A percentile compares a stretch with the other conserved stretches of the same genome.
These are phyloP conservation scores for Rhabditoides inermis DNA, from an alignment of 2,888 invertebrate species.

Conservation along the genomic window DNA sequence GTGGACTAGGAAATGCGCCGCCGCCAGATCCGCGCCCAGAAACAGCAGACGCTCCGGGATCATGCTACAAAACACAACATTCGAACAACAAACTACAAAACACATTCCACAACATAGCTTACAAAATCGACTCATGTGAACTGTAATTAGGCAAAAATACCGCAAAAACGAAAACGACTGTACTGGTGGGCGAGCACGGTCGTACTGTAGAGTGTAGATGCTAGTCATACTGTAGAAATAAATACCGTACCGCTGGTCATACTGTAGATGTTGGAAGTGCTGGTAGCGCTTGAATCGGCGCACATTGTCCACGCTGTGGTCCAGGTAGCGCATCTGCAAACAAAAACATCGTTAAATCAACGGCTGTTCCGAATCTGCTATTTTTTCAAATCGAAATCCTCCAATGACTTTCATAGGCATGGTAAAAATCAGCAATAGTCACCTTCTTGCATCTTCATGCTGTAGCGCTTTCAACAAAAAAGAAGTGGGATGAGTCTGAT, in stretches of 20 bases:
- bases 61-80: constrained; percentile 35
- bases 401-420: too few species aligned
- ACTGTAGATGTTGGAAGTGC: constrained; percentile 44
- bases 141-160: not conserved
- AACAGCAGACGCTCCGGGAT: constrained; percentile 47
- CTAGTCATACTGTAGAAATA: too few species aligned
- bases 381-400: not conserved
- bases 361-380: not conserved
- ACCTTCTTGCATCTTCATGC: too few species aligned
- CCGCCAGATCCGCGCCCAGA: constrained; percentile 71
- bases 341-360: not conserved
- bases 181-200: too few species aligned
- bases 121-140: not conserved
- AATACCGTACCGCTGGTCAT: constrained; percentile 44
- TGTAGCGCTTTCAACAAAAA: too few species aligned
- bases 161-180: too few species aligned
- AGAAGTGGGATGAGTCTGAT: too few species aligned
- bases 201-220: too few species aligned
- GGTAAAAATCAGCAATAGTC: too few species aligned
- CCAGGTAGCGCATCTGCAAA: constrained; percentile 31
- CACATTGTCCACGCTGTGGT: constrained; percentile 46
- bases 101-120: not conserved
- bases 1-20: constrained; percentile 73
- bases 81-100: not conserved
- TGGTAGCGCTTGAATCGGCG: constrained; percentile 39